Evolutionary conservation across 1,140 invertebrate genomes (phyloP), one percentile per base, ranked within the genome.

Genomic region (Himalopsyche phryganea): DNA sequence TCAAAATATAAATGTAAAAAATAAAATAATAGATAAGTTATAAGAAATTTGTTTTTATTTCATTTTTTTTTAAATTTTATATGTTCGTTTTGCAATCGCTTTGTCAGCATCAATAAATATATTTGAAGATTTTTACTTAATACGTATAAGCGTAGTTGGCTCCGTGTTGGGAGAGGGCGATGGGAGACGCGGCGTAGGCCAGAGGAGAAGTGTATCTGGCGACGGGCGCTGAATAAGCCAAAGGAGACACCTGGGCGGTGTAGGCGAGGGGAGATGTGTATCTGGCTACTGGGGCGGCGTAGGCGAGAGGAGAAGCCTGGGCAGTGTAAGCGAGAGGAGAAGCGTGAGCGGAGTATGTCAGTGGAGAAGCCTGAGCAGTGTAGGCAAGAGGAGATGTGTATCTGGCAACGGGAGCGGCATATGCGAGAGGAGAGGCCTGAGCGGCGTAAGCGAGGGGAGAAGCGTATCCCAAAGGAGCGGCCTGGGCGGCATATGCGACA

Each of bases 381-480:
- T 64, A 61, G 17, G 61, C 63, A n/a, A 68, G 17, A 32, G 66
- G 65, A 49, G 66, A 6, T 23, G 51, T 32, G 48, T 63, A 52
- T 28, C 23, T 28, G 23, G 65, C 61, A 9, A 68, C 58, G 28
- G 66, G 65, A 49, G 66, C 13, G 35, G 51, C 23, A 48, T 63
- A 52, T 3, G 61, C 57, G 6, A 66, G 10, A 14, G 50, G 41
- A 15, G 18, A n/a, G 38, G 63, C 67, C n/a, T 69, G 66, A 58
- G 71, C 74, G 23, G 23, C 3, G 9, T 28, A 28, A 23, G 23
- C 47, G 1, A 14, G 47, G 23, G 50, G 11, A 18, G 48, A 17
- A 46, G 72, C 74, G 36, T 71, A 67, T 5, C 75, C 75, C 14
- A 75, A 63, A 13, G 74, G 18, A 13, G 35, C 48, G 1, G 20